Conservation (phyloP, 2,113 vertebrate genomes). For the Thamnaconus septentrionalis region DNA sequence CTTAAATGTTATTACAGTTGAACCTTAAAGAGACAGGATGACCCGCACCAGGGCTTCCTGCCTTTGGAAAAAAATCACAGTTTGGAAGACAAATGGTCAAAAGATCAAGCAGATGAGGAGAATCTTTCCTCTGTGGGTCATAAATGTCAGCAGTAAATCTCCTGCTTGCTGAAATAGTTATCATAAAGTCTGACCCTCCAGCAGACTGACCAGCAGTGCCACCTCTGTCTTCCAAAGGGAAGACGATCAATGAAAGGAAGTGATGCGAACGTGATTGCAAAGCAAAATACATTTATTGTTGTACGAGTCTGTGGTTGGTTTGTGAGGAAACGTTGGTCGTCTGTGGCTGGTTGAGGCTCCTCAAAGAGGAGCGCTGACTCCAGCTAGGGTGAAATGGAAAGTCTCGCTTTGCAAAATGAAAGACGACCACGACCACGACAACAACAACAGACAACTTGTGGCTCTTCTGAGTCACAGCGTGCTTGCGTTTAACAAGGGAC, state of each 20-base stretch:
- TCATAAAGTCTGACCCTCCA: not conserved
- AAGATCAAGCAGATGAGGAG: not conserved
- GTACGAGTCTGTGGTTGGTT: no score
- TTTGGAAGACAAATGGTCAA: not conserved
- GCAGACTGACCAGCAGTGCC: not conserved
- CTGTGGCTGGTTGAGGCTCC: not conserved
- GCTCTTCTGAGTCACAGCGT: no score
- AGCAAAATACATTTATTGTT: no score
- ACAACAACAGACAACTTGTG: no score
- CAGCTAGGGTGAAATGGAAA: not conserved
- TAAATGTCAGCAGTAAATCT: not conserved
- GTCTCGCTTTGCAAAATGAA: not conserved
- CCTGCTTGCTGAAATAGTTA: conserved; percentile 1
- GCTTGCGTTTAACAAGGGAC: conserved; percentile 6
- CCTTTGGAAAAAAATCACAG: no score
- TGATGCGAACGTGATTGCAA: no score
- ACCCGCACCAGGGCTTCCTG: no score
- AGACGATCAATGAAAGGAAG: no score
- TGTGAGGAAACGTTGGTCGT: no score
- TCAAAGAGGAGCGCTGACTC: not conserved
- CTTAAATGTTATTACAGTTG: no score
- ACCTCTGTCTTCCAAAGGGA: not conserved
- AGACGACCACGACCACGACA: not conserved
- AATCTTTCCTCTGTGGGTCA: not conserved
- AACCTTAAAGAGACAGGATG: no score